Evolutionary conservation across 2,113 vertebrate species (phyloP).

Genomic region (Xiphias gladius): DNA sequence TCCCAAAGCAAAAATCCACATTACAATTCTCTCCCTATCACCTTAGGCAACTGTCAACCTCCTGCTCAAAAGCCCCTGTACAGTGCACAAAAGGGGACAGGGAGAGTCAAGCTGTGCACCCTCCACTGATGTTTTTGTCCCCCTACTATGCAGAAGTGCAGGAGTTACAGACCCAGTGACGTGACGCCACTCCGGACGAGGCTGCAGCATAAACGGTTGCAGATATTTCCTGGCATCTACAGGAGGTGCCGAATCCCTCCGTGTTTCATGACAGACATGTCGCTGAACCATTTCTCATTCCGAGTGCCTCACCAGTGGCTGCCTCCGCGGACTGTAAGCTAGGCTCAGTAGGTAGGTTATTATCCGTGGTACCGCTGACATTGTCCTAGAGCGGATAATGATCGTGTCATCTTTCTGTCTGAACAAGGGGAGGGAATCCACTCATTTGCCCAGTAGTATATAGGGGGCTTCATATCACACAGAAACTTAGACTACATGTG

Average conservation of each 20-base stretch:
- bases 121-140: conserved; percentile 53
- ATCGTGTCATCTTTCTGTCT: conserved; percentile 63
- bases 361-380: conserved; percentile 58
- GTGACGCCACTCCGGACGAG: conserved; percentile 47
- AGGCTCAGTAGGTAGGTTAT: conserved; percentile 55
- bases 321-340: conserved; percentile 48
- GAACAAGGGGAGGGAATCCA: conserved; percentile 34
- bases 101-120: conserved; percentile 48
- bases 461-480: not conserved
- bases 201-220: conserved; percentile 56
- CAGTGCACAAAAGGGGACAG: conserved; percentile 32
- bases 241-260: conserved; percentile 48
- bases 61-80: conserved; percentile 65
- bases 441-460: conserved; percentile 28
- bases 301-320: conserved; percentile 27
- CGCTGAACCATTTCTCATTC: conserved; percentile 50
- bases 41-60: conserved; percentile 80
- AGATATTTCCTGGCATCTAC: conserved; percentile 56
- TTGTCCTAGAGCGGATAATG: conserved; percentile 54
- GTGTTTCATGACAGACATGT: conserved; percentile 60
- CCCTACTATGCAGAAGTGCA: conserved; percentile 54
- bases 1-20: conserved; percentile 28
- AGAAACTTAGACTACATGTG: too few species aligned
- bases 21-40: conserved; percentile 52
- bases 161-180: conserved; percentile 49